Evolutionary conservation across 2,113 vertebrate species (phyloP).

Genomic region (Sphyrna mokarran): DNA sequence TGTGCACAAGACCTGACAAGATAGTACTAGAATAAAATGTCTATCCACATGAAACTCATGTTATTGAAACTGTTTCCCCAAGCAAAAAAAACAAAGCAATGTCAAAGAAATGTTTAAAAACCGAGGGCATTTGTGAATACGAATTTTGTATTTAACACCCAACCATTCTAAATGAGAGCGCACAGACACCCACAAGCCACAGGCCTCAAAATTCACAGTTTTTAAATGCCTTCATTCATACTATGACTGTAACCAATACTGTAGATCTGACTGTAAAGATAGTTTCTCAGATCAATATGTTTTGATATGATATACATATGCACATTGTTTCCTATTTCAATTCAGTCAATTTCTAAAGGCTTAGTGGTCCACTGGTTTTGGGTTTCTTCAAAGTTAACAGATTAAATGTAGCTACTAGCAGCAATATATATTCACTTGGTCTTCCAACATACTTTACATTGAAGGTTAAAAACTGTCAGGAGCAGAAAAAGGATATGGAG

Average conservation of each 20-base stretch:
- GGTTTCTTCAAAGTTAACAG: not conserved
- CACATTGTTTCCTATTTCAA: not conserved
- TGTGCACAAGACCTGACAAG: not conserved
- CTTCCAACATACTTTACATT: not conserved
- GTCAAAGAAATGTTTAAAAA: not conserved
- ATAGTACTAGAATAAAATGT: not conserved
- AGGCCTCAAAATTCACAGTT: conserved; percentile 11
- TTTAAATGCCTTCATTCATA: not conserved
- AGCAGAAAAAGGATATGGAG: not conserved
- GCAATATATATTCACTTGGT: not conserved
- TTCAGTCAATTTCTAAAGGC: not conserved
- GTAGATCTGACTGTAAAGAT: not conserved
- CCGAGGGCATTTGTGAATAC: not conserved
- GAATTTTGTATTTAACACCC: not conserved
- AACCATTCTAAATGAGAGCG: not conserved
- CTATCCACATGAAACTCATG: not conserved
- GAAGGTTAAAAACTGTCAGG: not conserved
- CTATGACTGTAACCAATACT: not conserved
- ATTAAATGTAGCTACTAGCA: not conserved
- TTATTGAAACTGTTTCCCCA: not conserved
- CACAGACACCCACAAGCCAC: not conserved
- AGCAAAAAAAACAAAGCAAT: not conserved
- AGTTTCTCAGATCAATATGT: not conserved
- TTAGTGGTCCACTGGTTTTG: not conserved
- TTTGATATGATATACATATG: not conserved